Conservation (phyloP, 2,113 vertebrate species). For the Rhodinocichla rosea region DNA sequence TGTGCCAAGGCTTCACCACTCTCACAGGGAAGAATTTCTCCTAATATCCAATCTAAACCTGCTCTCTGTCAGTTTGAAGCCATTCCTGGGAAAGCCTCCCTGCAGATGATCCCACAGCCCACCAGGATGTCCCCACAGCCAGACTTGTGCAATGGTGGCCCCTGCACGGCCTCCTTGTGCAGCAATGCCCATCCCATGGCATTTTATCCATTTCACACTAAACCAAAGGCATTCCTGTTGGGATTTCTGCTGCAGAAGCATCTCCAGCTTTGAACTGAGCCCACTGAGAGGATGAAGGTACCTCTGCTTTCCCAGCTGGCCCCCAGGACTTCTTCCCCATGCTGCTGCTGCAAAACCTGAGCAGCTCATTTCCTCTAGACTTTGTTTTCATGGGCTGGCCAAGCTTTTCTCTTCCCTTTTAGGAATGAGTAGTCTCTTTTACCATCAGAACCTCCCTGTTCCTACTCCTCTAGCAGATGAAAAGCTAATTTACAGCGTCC, state of each 20-base stretch:
- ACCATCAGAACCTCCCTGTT: not conserved
- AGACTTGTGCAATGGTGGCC: accelerated
- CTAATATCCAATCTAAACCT: not conserved
- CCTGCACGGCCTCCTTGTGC: not conserved
- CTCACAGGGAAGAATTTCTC: not conserved
- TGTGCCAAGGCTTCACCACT: accelerated
- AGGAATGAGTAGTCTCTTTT: not conserved
- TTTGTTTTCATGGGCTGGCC: not conserved
- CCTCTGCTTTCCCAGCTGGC: accelerated
- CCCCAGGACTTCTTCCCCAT: not conserved
- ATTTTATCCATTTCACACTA: not conserved
- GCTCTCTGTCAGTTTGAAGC: not conserved
- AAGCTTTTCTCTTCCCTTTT: not conserved
- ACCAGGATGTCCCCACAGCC: not conserved
- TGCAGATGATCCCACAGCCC: not conserved
- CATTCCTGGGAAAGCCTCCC: not conserved
- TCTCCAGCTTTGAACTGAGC: not conserved
- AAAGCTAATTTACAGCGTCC: not conserved
- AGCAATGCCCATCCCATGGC: accelerated
- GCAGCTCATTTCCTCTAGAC: not conserved
- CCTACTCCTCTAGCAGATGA: not conserved
- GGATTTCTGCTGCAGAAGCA: not conserved
- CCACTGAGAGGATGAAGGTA: not conserved
- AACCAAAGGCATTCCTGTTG: not conserved
- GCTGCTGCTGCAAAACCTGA: not conserved